Base-by-base conservation (phyloP, 2,888 invertebrate species). In the Tortrix viridana region DNA sequence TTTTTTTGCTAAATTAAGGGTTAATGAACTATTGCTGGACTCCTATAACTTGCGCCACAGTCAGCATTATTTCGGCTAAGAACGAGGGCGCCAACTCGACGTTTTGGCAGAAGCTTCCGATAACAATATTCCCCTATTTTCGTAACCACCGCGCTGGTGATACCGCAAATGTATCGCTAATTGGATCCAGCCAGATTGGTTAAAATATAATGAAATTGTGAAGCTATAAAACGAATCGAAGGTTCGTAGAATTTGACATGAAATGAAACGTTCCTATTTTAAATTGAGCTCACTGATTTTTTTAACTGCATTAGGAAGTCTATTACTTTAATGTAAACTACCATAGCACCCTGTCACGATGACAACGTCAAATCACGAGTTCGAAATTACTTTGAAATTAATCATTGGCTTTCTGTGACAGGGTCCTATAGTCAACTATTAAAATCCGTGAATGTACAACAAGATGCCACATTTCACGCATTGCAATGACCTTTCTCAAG, bases 111-210 rank as follows among this genome's bases (percentile, higher is more conserved):
- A 80, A 81, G 79, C 77, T 81, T 73, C 73, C 73, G 76, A 82
- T 82, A 82, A 82, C 75, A 79, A 79, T 85, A 82, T 83, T 76
- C 80, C 76, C 82, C 80, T 84, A 81, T 86, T 88, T 84, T 84
- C 80, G 82, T 82, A 81, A 80, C 75, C 76, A 55, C 74, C 70
- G 69, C 71, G 71, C 73, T 79, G 77, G 79, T 79, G 79, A 74
- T 75, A 73, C 69, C 72, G 71, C 73, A 76, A 78, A 82, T 83
- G 77, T 81, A 77, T 75, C 69, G 75, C 78, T 84, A 82, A 86
- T 86, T 85, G 83, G 82, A 80, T 85, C 79, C 70, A 73, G 69
- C 75, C 70, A 75, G 73, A 72, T 67, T 70, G 66, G 69, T 72
- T 70, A 72, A 71, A 62, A 68, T 67, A 70, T 66, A 69, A 73